Evolutionary conservation across 2,888 invertebrate genomes (phyloP), one percentile per base, ranked within the genome.

Genomic region (Melinaea menophilus): DNA sequence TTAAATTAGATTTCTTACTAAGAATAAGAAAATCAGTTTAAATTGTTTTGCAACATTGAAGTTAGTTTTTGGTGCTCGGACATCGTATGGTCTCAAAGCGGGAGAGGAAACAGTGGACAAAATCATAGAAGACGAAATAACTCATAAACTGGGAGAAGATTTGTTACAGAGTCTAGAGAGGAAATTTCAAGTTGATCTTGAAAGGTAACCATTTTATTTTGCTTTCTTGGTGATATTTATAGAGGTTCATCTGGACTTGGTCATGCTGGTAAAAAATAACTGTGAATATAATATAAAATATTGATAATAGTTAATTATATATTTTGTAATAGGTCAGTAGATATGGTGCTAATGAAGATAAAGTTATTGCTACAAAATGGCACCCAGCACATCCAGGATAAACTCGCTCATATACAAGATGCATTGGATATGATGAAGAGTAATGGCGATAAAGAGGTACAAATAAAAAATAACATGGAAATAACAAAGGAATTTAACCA

Each of bases 81-180:
- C 5, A 7, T 9, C 69, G 65, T 65, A 69, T 45, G 70, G 75
- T 22, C 67, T 69, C 9, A 80, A 85, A 37, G 63, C 78, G 37
- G 75, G 73, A 0, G 85, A 86, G 65, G 81, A 85, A 34, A 81
- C 84, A 59, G 78, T 90, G 1, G 90, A 90, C 61, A 80, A 79
- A 37, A 84, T 88, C 0, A 88, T 90, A 72, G 90, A 90, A 69
- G 86, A 88, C 63, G 88, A 89, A 67, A 85, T 90, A 59, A 89
- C 90, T 0, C 74, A 78, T 13, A 90, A 84, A 57, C 73, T 90
- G 5, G 78, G 83, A 2, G 80, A 79, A 5, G 90, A 90, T 47
- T 71, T 90, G 48, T 70, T 90, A 34, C 88, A 88, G 70, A 89
- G 90, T 67, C 81, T 90, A 34, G 89, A 90, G 69, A 85, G 79